phyloP scores from a whole-genome alignment of 92 coral and sea anemone genomes.

The Blastomussa wellsi region DNA sequence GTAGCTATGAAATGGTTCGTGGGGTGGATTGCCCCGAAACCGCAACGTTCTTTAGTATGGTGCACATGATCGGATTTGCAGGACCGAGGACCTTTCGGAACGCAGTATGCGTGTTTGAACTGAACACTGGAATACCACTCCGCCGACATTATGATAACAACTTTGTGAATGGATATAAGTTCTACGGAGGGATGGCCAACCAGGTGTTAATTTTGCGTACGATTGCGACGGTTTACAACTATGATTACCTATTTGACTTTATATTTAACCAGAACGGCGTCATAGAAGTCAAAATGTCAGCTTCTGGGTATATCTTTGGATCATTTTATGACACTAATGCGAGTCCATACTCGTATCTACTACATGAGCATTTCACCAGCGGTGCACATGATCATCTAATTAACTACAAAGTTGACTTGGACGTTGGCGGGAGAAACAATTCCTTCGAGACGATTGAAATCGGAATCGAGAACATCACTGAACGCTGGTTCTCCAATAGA shows the following conservation, averaged over 20 bases:
- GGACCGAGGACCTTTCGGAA: conserved; percentile 53
- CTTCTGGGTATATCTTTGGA: conserved; percentile 78
- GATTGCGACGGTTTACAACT: conserved; percentile 70
- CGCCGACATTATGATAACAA: conserved; percentile 76
- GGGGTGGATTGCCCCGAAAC: conserved; percentile 73
- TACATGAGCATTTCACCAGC: conserved; percentile 57
- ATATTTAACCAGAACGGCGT: conserved; percentile 84
- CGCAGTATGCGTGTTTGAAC: conserved; percentile 77
- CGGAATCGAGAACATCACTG: conserved; percentile 75
- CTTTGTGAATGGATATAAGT: conserved; percentile 58
- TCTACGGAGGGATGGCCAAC: conserved; percentile 76
- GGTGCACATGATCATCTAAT: conserved; percentile 80
- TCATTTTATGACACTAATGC: conserved; percentile 39
- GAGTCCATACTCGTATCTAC: conserved; percentile 57
- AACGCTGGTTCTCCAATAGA: conserved; percentile 65
- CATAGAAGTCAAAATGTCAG: conserved; percentile 65
- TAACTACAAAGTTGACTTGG: conserved; percentile 85
- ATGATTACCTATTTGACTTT: conserved; percentile 76
- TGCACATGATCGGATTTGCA: conserved; percentile 44
- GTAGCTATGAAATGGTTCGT: conserved; percentile 61
- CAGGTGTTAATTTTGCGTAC: conserved; percentile 71
- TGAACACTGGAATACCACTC: conserved; percentile 73
- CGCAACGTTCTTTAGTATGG: conserved; percentile 65
- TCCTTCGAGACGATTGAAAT: conserved; percentile 77
- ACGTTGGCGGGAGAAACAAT: conserved; percentile 74